Base-by-base conservation (phyloP, 2,888 invertebrate genomes). In the Drosophila yooni region DNA sequence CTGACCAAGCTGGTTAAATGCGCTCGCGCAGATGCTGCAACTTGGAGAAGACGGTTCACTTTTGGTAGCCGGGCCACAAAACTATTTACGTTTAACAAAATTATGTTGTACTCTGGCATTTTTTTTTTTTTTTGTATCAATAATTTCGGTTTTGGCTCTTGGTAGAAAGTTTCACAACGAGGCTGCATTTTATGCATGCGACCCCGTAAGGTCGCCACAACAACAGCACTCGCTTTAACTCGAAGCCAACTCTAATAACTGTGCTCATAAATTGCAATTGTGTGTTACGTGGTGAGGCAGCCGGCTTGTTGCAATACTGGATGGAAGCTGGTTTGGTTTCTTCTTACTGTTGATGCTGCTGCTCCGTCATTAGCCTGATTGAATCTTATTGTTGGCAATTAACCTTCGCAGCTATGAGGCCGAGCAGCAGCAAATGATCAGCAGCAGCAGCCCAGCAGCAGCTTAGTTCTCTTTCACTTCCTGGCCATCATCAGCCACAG, bases 321-420 rank as follows among this genome's bases (percentile, higher is more conserved):
- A 64, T 64, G 71, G 33, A 64, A 71, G 74, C 76, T 72, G 81
- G 66, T 67, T 81, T 74, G 69, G 52, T 68, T 58, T 58, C 34
- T 51, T 69, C 70, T 53, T 43, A 61, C 36, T 53, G 61, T 53
- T 61, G 52, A 51, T 70, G 52, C 50, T 64, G 76, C 51, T 57
- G 82, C 83, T 74, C 74, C 87, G 58, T 88, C 88, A 88, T 89
- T 88, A 86, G 88, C 84, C 89, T 89, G 88, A 88, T 88, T 90
- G 82, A 89, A 88, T 88, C 88, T 89, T 82, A 89, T 89, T 89
- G 86, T 82, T 83, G 79, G 83, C 87, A 88, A 88, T 88, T 88
- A 88, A 88, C 88, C 90, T 86, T 79, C 72, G 73, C 87, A 79
- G 84, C 75, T 70, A 71, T 56, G 61, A 73, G 87, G 85, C 70